These are phyloP conservation scores for Erythrolamprus reginae DNA, from an alignment of 2,113 vertebrate genomes.

Conservation along the genomic window DNA sequence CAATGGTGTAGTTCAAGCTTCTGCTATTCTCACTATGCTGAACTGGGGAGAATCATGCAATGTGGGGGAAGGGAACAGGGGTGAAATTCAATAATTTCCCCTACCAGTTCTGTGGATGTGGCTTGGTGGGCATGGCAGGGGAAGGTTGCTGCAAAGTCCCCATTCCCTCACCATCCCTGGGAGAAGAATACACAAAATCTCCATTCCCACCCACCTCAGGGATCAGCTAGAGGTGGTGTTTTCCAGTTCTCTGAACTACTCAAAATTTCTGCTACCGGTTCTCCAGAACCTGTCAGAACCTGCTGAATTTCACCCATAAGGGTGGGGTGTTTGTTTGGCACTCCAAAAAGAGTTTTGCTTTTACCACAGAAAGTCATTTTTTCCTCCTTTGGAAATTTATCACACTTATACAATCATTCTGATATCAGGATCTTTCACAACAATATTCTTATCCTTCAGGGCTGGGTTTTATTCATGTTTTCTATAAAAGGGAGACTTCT, in stretches of 20 bases:
- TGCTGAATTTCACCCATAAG: no score
- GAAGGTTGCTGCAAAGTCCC: no score
- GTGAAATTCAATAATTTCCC: no score
- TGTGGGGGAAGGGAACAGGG: background rate
- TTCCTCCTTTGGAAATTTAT: background rate
- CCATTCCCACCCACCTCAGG: no score
- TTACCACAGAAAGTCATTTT: background rate
- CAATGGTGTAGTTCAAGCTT: background rate
- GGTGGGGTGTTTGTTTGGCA: background rate
- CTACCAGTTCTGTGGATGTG: no score
- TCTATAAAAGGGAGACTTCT: background rate
- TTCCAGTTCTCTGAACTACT: no score
- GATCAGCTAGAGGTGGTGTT: no score
- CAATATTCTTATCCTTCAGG: background rate
- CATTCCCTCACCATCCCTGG: no score
- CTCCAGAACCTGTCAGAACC: no score
- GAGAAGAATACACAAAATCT: no score
- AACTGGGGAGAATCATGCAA: background rate
- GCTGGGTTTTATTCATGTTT: background rate
- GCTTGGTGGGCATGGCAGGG: no score
- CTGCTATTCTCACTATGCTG: background rate
- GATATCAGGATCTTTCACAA: background rate
- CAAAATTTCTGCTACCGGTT: no score
- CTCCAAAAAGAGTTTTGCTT: background rate
- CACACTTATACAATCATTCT: background rate